Percentiles rank a stretch among this genome's conserved stretches.
Conservation (phyloP, 1,140 invertebrate genomes). For the Halotydeus destructor region DNA sequence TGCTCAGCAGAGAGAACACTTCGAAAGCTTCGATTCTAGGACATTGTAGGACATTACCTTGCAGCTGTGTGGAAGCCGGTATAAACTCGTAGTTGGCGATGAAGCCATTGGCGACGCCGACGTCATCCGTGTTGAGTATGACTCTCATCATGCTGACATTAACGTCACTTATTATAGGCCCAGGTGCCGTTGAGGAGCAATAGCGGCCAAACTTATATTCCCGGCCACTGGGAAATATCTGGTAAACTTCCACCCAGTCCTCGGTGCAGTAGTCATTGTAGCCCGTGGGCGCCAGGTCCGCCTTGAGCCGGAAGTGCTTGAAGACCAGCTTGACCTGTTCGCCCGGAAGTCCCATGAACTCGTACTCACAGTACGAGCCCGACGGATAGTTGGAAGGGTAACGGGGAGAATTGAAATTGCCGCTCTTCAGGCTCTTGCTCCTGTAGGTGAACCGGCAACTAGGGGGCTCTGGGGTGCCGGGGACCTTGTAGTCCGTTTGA, state of each 20-base stretch:
- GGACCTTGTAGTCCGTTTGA: slow-evolving; percentile 56
- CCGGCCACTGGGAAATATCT: slow-evolving; percentile 51
- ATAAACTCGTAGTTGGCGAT: slow-evolving; percentile 72
- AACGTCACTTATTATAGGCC: slow-evolving; percentile 66
- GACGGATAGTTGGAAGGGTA: slow-evolving; percentile 89
- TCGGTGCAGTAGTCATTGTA: slow-evolving; percentile 6
- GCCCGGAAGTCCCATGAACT: slow-evolving; percentile 53
- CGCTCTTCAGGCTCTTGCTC: slow-evolving; percentile 57
- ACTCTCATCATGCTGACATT: slow-evolving; percentile 60
- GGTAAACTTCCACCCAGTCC: slow-evolving; percentile 4
- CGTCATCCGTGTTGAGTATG: slow-evolving; percentile 55
- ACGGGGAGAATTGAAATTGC: slow-evolving; percentile 82
- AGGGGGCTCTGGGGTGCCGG: slow-evolving; percentile 74
- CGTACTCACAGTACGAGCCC: slow-evolving; percentile 74
- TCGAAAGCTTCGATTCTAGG: no score
- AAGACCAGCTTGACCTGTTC: slow-evolving; percentile 80
- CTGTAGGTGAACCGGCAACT: slow-evolving; percentile 78
- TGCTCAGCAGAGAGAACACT: no score
- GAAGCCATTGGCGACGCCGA: slow-evolving; percentile 67
- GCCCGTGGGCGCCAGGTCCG: slow-evolving; percentile 13
- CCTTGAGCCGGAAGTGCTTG: slow-evolving; percentile 63
- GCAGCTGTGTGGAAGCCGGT: slow-evolving; percentile 23
- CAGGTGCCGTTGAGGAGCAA: slow-evolving; percentile 48
- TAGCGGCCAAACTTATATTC: slow-evolving; percentile 54
- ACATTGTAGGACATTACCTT: slow-evolving; percentile 32